These are phyloP conservation scores for Oreochromis spilurus DNA, from an alignment of 2,113 vertebrate species.

Conservation along the genomic window DNA sequence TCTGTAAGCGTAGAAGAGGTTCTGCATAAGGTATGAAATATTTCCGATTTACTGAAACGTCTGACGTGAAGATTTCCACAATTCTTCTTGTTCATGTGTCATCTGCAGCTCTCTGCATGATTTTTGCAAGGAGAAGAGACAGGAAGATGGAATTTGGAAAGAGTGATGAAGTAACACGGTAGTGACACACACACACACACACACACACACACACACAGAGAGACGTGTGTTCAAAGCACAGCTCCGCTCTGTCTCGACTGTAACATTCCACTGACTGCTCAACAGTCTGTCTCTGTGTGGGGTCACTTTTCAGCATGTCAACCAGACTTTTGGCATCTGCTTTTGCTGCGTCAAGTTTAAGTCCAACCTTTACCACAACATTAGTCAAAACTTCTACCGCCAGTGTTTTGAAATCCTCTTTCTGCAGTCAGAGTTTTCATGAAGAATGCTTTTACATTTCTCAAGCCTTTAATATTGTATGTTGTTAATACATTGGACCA, in stretches of 20 bases:
- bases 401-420: not conserved
- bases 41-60: not conserved
- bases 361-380: not conserved
- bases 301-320: not conserved
- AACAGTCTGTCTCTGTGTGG: not conserved
- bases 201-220: not conserved
- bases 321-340: not conserved
- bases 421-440: not conserved
- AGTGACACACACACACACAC: not conserved
- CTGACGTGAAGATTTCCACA: not conserved
- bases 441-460: not conserved
- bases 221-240: constrained; percentile 17
- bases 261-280: constrained; percentile 27
- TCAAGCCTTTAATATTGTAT: not conserved
- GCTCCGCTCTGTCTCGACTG: not conserved
- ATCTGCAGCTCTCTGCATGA: not conserved
- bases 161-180: constrained; percentile 12
- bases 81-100: not conserved
- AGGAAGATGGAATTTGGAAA: not conserved
- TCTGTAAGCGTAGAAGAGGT: not conserved
- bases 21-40: not conserved
- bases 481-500: not conserved
- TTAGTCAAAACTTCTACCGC: not conserved
- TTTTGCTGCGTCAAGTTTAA: not conserved
- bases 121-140: not conserved